Evolutionary conservation across 2,888 invertebrate genomes (phyloP), one percentile per base, ranked within the genome.

Genomic region (Bombyx huttoni): DNA sequence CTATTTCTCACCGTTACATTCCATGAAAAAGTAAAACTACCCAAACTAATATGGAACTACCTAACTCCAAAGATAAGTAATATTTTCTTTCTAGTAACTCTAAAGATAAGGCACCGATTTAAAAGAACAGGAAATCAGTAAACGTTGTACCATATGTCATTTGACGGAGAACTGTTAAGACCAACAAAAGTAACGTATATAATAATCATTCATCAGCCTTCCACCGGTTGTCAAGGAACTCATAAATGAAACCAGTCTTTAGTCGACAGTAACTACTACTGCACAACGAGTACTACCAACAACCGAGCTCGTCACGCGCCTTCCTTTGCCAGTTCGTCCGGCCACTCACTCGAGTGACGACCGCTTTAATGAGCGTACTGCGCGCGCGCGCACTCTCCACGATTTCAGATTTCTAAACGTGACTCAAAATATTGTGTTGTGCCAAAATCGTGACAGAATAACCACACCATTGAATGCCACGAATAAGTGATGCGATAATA

Each of bases 281-380:
- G 63, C 63, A 62, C 12, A 40, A 40, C 40, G 40, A 40, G 52
- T 46, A 55, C 55, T 47, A 48, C 24, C 24, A 40, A n/a, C n/a
- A n/a, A n/a, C n/a, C 47, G 48, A 49, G 53, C 56, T 54, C 64
- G 62, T 59, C 60, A 58, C 57, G 57, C 61, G 40, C 48, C 48
- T 48, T 13, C 12, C 46, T 13, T 35, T 45, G 48, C 47, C 49
- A 62, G 62, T 24, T 24, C 64, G 65, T 62, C 67, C 67, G 73
- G 78, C 78, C 81, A 83, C 80, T 78, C 85, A 69, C 74, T 73
- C 70, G 63, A 63, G 61, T 68, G 67, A 61, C 78, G 78, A 62
- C 68, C 58, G 63, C 62, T 67, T 62, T 71, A 59, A 62, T 68
- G 68, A 64, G 53, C 75, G 70, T 59, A 56, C 57, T 57, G 70